phyloP scores from a whole-genome alignment of 2,113 vertebrate genomes.

The Semnornis frantzii region DNA sequence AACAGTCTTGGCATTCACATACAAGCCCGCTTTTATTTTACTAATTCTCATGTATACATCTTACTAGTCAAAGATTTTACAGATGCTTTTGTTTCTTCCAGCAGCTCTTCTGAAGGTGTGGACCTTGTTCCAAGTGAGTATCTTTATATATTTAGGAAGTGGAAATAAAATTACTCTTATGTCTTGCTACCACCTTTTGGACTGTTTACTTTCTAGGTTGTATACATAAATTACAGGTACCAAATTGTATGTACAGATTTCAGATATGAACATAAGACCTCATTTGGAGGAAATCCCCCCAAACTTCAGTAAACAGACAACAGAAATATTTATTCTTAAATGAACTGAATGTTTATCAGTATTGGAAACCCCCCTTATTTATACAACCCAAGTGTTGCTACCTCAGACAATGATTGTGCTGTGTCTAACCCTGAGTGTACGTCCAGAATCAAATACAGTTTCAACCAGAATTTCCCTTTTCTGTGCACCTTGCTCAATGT shows the following conservation, averaged over 20 bases:
- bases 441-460: neutral
- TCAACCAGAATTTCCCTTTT: neutral
- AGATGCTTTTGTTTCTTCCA: slow-evolving; percentile 63
- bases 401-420: neutral
- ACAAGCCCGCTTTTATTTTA: neutral
- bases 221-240: neutral
- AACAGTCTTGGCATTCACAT: neutral
- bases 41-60: neutral
- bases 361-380: neutral
- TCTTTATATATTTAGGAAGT: neutral
- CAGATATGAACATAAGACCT: neutral
- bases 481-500: neutral
- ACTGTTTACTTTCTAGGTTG: neutral
- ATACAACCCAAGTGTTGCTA: neutral
- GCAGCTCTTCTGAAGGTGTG: slow-evolving; percentile 76
- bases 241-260: neutral
- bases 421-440: neutral
- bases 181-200: neutral
- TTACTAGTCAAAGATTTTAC: neutral
- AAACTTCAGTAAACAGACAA: neutral
- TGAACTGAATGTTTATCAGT: neutral
- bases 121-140: slow-evolving; percentile 83
- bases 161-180: neutral
- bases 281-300: neutral
- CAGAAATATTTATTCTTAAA: neutral